phyloP scores from a whole-genome alignment of 2,888 invertebrate genomes.

The Conomelus anceps region DNA sequence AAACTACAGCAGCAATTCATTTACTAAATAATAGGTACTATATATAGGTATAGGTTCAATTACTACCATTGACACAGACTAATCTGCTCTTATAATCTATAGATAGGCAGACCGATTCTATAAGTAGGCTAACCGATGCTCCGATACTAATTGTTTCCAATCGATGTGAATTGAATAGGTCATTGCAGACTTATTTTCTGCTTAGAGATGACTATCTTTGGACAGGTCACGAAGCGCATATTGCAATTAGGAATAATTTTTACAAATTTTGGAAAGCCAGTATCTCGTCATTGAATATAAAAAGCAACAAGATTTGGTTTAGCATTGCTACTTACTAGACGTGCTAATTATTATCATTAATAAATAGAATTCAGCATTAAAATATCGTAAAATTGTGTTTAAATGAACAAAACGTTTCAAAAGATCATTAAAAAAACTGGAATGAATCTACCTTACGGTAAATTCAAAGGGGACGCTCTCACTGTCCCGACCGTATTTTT shows the following conservation, averaged over 20 bases:
- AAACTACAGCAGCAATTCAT: background rate
- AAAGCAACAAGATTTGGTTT: no score
- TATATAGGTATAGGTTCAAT: no score
- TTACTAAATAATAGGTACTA: background rate
- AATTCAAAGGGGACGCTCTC: no score
- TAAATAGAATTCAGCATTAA: no score
- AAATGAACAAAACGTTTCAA: no score
- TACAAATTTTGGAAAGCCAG: background rate
- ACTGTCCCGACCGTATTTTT: no score
- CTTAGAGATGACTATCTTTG: background rate
- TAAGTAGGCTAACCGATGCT: background rate
- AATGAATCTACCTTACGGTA: no score
- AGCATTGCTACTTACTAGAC: no score
- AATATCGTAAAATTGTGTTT: no score
- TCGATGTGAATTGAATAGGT: background rate
- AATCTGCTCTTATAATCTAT: background rate
- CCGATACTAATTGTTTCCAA: background rate
- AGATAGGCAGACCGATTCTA: background rate
- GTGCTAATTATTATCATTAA: no score
- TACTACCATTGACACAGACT: background rate
- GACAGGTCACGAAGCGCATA: background rate
- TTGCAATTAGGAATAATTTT: background rate
- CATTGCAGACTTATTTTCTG: background rate
- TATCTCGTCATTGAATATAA: background rate
- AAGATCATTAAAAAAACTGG: no score